Percentiles rank a stretch among this genome's conserved stretches.
These are phyloP conservation scores for Entelurus aequoreus DNA, from an alignment of 2,113 vertebrate species.

Conservation along the genomic window DNA sequence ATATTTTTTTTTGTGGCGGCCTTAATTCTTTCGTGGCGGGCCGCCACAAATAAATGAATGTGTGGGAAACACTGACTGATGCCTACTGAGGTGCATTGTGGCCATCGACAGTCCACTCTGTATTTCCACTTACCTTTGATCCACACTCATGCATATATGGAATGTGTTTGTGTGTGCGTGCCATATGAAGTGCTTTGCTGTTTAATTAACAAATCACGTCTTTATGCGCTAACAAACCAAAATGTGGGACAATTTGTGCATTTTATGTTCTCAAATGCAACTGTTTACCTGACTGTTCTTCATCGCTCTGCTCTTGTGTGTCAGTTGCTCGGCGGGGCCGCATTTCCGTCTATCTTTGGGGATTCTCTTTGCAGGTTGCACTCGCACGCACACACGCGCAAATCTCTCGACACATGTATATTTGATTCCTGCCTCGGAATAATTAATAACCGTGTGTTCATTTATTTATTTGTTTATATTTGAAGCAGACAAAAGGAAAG, in stretches of 20 bases:
- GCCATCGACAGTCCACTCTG: too few species aligned
- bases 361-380: constrained; percentile 37
- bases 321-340: constrained; percentile 29
- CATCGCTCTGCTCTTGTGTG: constrained; percentile 20
- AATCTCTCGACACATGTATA: constrained; percentile 60
- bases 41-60: too few species aligned
- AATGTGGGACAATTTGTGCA: not conserved
- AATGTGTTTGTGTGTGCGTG: not conserved
- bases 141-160: not conserved
- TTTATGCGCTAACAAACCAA: not conserved
- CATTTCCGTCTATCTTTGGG: constrained; percentile 34
- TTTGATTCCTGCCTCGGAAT: constrained; percentile 65
- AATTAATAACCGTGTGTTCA: constrained; percentile 64
- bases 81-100: too few species aligned
- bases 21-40: too few species aligned
- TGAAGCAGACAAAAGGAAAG: constrained; percentile 46
- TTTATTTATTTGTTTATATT: constrained; percentile 73
- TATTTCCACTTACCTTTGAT: not conserved
- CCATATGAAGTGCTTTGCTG: too few species aligned
- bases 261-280: constrained; percentile 6
- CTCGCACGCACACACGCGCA: constrained; percentile 11
- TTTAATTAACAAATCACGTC: not conserved
- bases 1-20: too few species aligned
- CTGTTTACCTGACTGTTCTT: constrained; percentile 1
- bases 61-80: too few species aligned